Base-by-base conservation (phyloP, 2,113 vertebrate species). In the Pipra filicauda region DNA sequence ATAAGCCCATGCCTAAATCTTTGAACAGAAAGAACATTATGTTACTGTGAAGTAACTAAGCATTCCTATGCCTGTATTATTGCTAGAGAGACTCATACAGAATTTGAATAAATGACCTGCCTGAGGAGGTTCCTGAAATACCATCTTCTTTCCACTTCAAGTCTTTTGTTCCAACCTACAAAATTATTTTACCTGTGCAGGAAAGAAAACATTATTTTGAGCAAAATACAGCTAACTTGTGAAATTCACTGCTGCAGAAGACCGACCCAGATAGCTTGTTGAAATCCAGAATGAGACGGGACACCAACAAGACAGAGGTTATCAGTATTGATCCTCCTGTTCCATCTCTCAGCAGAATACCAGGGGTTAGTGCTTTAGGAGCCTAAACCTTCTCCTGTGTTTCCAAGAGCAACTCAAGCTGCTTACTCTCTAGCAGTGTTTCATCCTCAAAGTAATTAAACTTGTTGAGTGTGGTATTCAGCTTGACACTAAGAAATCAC, bases 81-180 rank as follows among this genome's bases (percentile, higher is more conserved):
- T 82, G 48, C 30, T 89, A 51, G 49, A 95, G 44, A 91, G 7
- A 61, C 39, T 80, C 41, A 33, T 18, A 86, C 4, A 74, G 39
- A 87, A 92, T 92, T 69, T 87, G 52, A 85, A 57, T 69, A 92
- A 94, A 91, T 92, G 55, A 81, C 51, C 65, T 88, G 19, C 78
- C 21, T 24, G 37, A 91, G 41, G 31, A 85, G 7, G 24, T 49
- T 75, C 9, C 28, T 69, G 62, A 89, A 95, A 87, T 58, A 95
- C 31, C 49, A 7, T 9, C 15, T 4, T 78, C 24, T 59, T 86
- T 52, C 37, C 26, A 19, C 10, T 82, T 81, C 7, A 91, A 39
- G 22, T 41, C 12, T 54, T 69, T 21, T 87, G 8, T 57, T 93
- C 55, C 54, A 93, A 37, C 20, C 35, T 76, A 19, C 20, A 67